Evolutionary conservation across 2,888 invertebrate genomes (phyloP).

Genomic region (Actias luna): DNA sequence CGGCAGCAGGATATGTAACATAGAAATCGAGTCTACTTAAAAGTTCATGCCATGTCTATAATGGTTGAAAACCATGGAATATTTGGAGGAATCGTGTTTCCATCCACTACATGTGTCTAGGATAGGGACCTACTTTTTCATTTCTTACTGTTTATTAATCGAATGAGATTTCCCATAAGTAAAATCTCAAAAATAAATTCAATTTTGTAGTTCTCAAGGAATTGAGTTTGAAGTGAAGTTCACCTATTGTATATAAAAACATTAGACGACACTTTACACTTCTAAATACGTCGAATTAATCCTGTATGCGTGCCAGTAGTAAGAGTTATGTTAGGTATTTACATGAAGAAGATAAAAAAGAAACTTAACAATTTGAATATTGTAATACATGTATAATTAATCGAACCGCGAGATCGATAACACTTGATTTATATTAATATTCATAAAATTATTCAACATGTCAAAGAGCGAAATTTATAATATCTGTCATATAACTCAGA

Average conservation of each 20-base stretch:
- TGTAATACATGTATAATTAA: not conserved
- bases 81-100: too few species aligned
- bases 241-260: not conserved
- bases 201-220: not conserved
- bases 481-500: conserved; percentile 12
- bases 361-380: not conserved
- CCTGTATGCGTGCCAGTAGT: not conserved
- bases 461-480: conserved; percentile 11
- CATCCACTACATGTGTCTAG: too few species aligned
- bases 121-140: too few species aligned
- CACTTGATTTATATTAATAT: conserved; percentile 9
- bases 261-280: not conserved
- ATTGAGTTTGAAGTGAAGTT: not conserved
- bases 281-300: not conserved
- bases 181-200: not conserved
- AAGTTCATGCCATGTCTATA: too few species aligned
- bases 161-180: not conserved
- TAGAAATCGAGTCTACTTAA: too few species aligned
- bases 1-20: too few species aligned
- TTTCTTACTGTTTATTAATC: too few species aligned
- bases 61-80: too few species aligned
- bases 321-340: not conserved
- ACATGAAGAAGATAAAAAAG: not conserved
- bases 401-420: not conserved
- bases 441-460: conserved; percentile 1